A percentile compares a stretch with the other conserved stretches of the same genome.
Evolutionary conservation across 53 echinoderm and acorn worm species (phyloP).

Genomic region (Zoroaster sp.): DNA sequence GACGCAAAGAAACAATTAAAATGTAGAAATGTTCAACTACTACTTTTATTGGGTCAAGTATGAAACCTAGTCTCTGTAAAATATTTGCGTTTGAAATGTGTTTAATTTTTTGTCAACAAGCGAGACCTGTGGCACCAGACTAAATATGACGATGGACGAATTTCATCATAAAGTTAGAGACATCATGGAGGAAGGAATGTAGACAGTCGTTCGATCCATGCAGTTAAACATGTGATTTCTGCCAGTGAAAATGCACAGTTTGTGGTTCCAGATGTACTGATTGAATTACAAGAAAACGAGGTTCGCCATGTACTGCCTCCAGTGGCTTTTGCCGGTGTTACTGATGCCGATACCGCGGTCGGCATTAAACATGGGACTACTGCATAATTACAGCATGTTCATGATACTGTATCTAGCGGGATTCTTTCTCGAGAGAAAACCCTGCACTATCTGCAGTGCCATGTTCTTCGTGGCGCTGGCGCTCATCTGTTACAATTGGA

Average conservation of each 20-base stretch:
- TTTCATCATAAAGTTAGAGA: background rate
- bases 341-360: slow-evolving; percentile 92
- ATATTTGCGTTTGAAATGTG: background rate
- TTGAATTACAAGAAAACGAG: background rate
- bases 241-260: background rate
- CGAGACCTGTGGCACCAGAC: background rate
- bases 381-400: slow-evolving; percentile 99
- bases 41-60: background rate
- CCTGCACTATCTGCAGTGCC: slow-evolving; percentile 94
- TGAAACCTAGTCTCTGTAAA: background rate
- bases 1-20: too few species aligned
- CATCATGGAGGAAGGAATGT: background rate
- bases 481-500: slow-evolving; percentile 92
- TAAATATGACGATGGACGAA: background rate
- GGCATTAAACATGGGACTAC: slow-evolving; percentile 76
- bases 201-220: too few species aligned
- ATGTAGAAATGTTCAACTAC: too few species aligned
- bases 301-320: slow-evolving; percentile 89
- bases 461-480: slow-evolving; percentile 88
- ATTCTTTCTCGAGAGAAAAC: slow-evolving; percentile 93
- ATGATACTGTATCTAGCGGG: slow-evolving; percentile 92
- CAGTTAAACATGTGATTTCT: background rate
- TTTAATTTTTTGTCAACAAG: background rate
- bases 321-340: slow-evolving; percentile 96
- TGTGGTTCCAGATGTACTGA: background rate